Evolutionary conservation across 2,888 invertebrate genomes (phyloP).

Genomic region (Calliphora vomitoria): DNA sequence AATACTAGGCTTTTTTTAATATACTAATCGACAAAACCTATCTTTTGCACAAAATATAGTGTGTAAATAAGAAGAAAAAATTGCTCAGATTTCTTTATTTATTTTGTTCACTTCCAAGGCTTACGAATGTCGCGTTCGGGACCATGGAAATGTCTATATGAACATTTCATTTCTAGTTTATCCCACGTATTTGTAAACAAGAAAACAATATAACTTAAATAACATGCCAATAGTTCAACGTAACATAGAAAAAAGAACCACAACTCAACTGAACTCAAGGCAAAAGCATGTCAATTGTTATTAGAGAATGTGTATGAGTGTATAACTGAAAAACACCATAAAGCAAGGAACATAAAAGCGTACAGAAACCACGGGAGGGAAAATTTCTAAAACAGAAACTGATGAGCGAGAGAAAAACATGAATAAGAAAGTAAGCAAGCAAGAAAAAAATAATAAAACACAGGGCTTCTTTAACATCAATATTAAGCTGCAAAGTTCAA

Average conservation of each 20-base stretch:
- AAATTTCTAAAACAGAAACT: conserved; percentile 53
- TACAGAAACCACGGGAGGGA: conserved; percentile 7
- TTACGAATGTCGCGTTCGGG: too few species aligned
- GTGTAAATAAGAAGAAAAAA: too few species aligned
- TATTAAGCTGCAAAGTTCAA: conserved; percentile 82
- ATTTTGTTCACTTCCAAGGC: too few species aligned
- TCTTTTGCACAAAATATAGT: too few species aligned
- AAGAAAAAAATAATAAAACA: conserved; percentile 27
- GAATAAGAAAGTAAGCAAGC: not conserved
- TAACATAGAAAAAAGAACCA: conserved; percentile 62
- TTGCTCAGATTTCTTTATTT: too few species aligned
- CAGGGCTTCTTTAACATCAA: conserved; percentile 77
- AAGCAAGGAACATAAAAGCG: conserved; percentile 24
- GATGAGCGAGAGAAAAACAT: conserved; percentile 23
- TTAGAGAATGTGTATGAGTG: conserved; percentile 28
- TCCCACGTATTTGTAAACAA: conserved; percentile 6
- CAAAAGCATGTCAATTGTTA: conserved; percentile 70
- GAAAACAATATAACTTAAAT: conserved; percentile 70
- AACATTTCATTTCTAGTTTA: not conserved
- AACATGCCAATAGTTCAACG: conserved; percentile 73
- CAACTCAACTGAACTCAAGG: conserved; percentile 72
- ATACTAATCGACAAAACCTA: too few species aligned
- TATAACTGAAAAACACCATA: conserved; percentile 51
- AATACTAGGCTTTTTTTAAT: too few species aligned
- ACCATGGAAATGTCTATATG: too few species aligned